Evolutionary conservation across 2,113 vertebrate species (phyloP).

Genomic region (Myotis yumanensis): DNA sequence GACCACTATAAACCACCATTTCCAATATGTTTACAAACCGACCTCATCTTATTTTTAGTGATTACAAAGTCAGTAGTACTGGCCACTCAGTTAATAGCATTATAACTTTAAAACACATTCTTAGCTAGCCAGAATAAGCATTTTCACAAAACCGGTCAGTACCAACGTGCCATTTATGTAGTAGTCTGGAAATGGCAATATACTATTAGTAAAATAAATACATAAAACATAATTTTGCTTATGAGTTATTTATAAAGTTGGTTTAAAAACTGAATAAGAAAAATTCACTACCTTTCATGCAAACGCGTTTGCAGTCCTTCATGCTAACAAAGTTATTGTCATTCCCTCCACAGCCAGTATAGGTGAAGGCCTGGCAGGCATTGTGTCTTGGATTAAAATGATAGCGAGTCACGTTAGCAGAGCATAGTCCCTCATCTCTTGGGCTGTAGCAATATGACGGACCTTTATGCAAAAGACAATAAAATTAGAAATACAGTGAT

Average conservation of each 20-base stretch:
- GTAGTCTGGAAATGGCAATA: conserved; percentile 14
- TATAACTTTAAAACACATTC: conserved; percentile 4
- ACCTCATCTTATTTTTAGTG: background rate
- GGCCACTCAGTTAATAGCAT: background rate
- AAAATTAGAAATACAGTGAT: background rate
- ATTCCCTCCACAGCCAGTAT: conserved; percentile 94
- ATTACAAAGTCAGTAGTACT: conserved; percentile 10
- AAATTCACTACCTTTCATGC: conserved; percentile 84
- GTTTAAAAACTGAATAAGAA: background rate
- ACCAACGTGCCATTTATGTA: background rate
- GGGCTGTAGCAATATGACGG: conserved; percentile 90
- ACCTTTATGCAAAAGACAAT: conserved; percentile 73
- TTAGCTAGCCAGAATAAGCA: background rate
- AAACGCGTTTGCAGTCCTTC: conserved; percentile 86
- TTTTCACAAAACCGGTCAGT: background rate
- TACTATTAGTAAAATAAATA: conserved; percentile 32
- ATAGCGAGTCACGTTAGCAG: conserved; percentile 90
- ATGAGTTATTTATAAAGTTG: conserved; percentile 32
- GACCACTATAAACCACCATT: background rate
- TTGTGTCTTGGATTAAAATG: conserved; percentile 88
- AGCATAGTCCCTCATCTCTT: conserved; percentile 90
- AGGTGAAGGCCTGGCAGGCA: conserved; percentile 89
- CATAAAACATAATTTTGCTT: conserved; percentile 29
- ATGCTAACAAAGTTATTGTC: conserved; percentile 92
- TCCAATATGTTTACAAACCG: background rate